These are phyloP conservation scores for Eulithis prunata DNA, from an alignment of 2,888 invertebrate genomes.

Conservation along the genomic window DNA sequence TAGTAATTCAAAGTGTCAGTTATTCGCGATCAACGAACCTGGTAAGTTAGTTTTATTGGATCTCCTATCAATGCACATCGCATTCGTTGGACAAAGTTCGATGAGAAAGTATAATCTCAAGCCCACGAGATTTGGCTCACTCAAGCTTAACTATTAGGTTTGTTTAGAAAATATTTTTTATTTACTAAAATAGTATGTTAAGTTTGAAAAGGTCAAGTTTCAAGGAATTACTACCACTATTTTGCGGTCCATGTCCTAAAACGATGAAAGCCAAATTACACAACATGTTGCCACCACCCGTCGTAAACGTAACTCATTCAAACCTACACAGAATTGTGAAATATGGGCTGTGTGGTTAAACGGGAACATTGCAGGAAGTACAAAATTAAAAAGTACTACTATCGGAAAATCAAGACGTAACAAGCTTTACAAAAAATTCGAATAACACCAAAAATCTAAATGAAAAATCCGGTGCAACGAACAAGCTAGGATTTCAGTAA, in stretches of 20 bases:
- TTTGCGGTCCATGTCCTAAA: constrained; percentile 11
- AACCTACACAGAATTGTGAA: background rate
- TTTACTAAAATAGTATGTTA: too few species aligned
- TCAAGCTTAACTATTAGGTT: too few species aligned
- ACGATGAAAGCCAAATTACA: constrained; percentile 17
- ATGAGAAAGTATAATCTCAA: too few species aligned
- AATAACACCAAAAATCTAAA: background rate
- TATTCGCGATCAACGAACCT: too few species aligned
- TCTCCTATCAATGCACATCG: too few species aligned
- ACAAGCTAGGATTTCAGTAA: background rate
- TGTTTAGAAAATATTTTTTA: too few species aligned
- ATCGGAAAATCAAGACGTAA: background rate
- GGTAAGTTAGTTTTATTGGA: too few species aligned
- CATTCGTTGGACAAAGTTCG: too few species aligned
- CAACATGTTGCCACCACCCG: constrained; percentile 2
- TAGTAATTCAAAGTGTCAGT: too few species aligned
- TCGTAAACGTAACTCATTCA: constrained; percentile 2
- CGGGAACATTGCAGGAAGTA: background rate
- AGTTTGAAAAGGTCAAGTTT: too few species aligned
- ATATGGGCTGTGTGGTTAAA: background rate
- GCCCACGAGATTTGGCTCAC: too few species aligned
- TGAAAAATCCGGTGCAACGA: background rate
- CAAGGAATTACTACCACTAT: constrained; percentile 23
- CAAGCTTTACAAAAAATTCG: background rate
- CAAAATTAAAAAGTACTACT: background rate